Conservation (phyloP, 2,888 invertebrate genomes). For the Amphipoea oculea region DNA sequence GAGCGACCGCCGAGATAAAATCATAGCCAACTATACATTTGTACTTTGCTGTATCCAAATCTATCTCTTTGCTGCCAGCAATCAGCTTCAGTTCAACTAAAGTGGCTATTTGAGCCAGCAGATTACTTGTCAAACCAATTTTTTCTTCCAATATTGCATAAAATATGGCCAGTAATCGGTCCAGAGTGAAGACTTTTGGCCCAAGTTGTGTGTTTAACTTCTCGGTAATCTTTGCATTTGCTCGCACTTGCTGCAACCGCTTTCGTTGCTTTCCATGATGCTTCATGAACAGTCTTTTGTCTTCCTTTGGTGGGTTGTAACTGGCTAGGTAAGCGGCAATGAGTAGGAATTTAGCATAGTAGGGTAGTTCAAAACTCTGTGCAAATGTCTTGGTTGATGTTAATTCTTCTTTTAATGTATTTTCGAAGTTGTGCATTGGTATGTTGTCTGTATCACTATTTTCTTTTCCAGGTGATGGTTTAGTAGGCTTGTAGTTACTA, state of each 20-base stretch:
- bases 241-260: slow-evolving; percentile 90
- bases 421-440: slow-evolving; percentile 78
- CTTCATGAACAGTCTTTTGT: slow-evolving; percentile 96
- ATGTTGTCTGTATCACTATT: slow-evolving; percentile 70
- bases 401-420: slow-evolving; percentile 84
- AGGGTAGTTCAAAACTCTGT: slow-evolving; percentile 95
- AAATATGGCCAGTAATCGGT: slow-evolving; percentile 96
- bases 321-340: slow-evolving; percentile 98
- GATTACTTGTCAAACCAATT: slow-evolving; percentile 95
- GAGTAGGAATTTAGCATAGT: slow-evolving; percentile 96
- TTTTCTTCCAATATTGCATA: slow-evolving; percentile 96
- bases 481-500: slow-evolving; percentile 76
- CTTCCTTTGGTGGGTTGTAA: slow-evolving; percentile 97
- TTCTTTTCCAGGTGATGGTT: slow-evolving; percentile 81
- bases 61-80: slow-evolving; percentile 93
- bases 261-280: slow-evolving; percentile 94
- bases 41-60: slow-evolving; percentile 95
- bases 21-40: slow-evolving; percentile 96
- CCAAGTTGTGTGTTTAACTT: slow-evolving; percentile 93
- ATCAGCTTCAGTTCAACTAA: slow-evolving; percentile 96
- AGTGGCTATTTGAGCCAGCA: slow-evolving; percentile 96
- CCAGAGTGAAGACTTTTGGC: slow-evolving; percentile 95
- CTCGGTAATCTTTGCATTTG: slow-evolving; percentile 90
- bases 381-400: slow-evolving; percentile 90
- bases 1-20: slow-evolving; percentile 94